Conservation (phyloP, 2,888 invertebrate species). For the Tachina fera region DNA sequence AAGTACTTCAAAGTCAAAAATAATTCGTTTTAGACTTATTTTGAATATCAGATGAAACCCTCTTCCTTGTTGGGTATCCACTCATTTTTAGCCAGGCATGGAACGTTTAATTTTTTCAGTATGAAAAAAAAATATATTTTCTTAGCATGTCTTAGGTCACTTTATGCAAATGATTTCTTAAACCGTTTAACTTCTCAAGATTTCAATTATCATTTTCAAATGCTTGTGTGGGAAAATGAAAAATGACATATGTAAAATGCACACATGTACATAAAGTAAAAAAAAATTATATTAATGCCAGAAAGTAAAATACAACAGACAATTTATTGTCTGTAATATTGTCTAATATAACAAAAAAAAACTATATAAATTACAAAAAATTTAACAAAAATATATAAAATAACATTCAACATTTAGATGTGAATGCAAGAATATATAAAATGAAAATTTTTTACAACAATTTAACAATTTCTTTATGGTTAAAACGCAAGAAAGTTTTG, state of each 20-base stretch:
- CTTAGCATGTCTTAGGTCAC: neutral
- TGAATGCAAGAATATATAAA: constrained; percentile 11
- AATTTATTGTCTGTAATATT: constrained; percentile 23
- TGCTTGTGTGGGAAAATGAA: constrained; percentile 1
- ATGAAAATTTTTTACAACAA: constrained; percentile 13
- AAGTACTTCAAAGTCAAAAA: too few species aligned
- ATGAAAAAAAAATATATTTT: neutral
- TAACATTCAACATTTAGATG: constrained; percentile 19
- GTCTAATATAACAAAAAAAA: neutral
- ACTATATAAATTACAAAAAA: constrained; percentile 17
- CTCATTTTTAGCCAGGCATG: too few species aligned
- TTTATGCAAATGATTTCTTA: neutral
- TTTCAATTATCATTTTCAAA: constrained; percentile 19
- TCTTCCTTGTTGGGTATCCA: too few species aligned
- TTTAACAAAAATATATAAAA: constrained; percentile 13
- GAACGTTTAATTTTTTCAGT: too few species aligned
- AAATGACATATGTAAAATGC: constrained; percentile 3
- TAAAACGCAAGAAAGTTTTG: neutral
- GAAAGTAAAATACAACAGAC: constrained; percentile 44
- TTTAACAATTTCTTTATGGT: constrained; percentile 8
- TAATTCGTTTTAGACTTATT: too few species aligned
- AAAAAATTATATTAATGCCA: constrained; percentile 19
- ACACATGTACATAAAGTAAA: too few species aligned
- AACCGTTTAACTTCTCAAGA: constrained; percentile 24
- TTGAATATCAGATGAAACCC: too few species aligned